Conservation (phyloP, 2,113 vertebrate species). For the Scomber japonicus region DNA sequence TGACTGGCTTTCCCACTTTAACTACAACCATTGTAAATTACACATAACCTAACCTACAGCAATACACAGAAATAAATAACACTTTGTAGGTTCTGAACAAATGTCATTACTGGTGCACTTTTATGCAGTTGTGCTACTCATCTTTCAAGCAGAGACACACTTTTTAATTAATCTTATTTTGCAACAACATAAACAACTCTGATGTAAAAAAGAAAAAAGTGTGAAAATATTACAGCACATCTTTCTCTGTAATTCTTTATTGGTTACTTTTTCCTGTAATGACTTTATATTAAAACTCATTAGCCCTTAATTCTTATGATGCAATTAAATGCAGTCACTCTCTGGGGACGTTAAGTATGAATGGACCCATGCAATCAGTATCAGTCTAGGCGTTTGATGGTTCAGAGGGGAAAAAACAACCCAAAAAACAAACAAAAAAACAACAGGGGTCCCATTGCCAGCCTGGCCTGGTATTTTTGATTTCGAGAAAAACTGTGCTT, state of each 20-base stretch:
- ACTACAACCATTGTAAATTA: not conserved
- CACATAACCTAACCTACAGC: not conserved
- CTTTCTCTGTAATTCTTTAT: conserved; percentile 54
- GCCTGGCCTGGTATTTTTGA: not conserved
- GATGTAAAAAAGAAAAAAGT: not conserved
- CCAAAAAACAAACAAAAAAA: not conserved
- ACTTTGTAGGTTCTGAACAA: not conserved
- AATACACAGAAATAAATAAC: not conserved
- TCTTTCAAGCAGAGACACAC: not conserved
- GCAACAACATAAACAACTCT: not conserved
- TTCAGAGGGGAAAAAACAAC: not conserved
- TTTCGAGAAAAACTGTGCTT: conserved; percentile 15
- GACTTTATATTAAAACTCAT: conserved; percentile 51
- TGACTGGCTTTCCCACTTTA: not conserved
- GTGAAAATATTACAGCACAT: conserved; percentile 15
- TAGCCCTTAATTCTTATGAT: conserved; percentile 29
- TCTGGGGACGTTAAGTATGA: conserved; percentile 1
- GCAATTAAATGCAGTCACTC: conserved; percentile 18
- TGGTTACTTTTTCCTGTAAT: conserved; percentile 38
- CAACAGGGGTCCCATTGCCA: conserved; percentile 9
- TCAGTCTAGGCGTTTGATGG: not conserved
- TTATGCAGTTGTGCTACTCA: not conserved
- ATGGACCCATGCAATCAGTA: not conserved
- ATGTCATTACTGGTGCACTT: not conserved
- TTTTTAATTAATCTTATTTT: conserved; percentile 1